Conservation (phyloP, 2,888 invertebrate genomes). For the Melanophora roralis region DNA sequence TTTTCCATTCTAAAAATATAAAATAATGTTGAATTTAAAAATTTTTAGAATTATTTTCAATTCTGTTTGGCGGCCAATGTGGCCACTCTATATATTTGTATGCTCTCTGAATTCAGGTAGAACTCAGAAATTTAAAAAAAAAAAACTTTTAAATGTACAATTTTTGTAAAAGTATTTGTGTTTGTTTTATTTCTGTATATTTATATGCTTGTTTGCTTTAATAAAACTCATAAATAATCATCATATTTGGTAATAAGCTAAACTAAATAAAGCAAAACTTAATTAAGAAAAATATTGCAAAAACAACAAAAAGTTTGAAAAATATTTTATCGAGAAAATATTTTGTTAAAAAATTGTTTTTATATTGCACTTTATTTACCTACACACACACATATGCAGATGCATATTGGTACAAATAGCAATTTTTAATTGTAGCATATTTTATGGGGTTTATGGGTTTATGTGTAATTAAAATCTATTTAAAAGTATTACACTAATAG, state of each 20-base stretch:
- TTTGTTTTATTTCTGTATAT: background rate
- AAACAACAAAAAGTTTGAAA: background rate
- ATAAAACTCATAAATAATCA: conserved; percentile 31
- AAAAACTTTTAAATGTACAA: background rate
- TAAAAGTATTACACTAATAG: too few relatives aligned
- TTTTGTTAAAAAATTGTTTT: background rate
- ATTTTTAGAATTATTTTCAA: too few relatives aligned
- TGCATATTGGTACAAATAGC: too few relatives aligned
- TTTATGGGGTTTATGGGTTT: background rate
- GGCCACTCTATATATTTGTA: background rate
- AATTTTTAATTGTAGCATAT: conserved; percentile 14
- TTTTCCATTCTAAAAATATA: too few relatives aligned
- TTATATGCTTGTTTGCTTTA: background rate
- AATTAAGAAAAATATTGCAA: background rate
- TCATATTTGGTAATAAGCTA: conserved; percentile 1
- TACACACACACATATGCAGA: too few relatives aligned
- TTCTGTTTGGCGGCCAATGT: background rate
- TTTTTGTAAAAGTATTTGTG: background rate
- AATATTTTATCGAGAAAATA: background rate
- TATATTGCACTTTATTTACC: too few relatives aligned
- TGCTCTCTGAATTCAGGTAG: too few relatives aligned
- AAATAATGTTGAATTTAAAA: too few relatives aligned
- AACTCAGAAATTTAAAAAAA: background rate
- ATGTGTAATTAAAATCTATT: too few relatives aligned
- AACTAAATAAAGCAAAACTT: background rate